Conservation (phyloP, 2,113 vertebrate genomes). For the Catharus minimus region DNA sequence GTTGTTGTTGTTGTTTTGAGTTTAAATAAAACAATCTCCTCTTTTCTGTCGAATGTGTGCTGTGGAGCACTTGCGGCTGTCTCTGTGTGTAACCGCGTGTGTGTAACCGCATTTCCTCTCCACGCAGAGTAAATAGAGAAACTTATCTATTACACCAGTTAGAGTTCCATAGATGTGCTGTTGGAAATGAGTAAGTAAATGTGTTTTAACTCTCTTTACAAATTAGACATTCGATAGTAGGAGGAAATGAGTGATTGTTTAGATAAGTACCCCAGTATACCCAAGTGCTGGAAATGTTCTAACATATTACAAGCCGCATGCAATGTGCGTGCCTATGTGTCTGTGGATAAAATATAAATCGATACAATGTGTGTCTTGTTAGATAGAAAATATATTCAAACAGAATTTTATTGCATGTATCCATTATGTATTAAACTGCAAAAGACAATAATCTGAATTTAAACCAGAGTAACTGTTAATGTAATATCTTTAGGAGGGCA, state of each 20-base stretch:
- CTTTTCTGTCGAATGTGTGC: background rate
- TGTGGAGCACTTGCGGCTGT: background rate
- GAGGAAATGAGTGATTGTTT: slow-evolving; percentile 64
- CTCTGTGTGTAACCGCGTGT: background rate
- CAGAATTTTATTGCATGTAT: slow-evolving; percentile 49
- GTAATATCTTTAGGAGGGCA: slow-evolving; percentile 28
- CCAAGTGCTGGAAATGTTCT: slow-evolving; percentile 34
- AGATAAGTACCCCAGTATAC: slow-evolving; percentile 39
- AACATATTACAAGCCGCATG: background rate
- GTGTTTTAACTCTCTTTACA: slow-evolving; percentile 56
- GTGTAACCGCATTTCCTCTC: slow-evolving; percentile 40
- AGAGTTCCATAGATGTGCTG: slow-evolving; percentile 37
- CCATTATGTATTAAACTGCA: slow-evolving; percentile 18
- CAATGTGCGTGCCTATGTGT: background rate
- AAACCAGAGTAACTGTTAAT: slow-evolving; percentile 38
- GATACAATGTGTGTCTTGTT: slow-evolving; percentile 41
- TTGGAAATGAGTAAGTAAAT: slow-evolving; percentile 53
- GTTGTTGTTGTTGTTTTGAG: background rate
- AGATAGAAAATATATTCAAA: slow-evolving; percentile 54
- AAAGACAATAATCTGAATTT: slow-evolving; percentile 51
- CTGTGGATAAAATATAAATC: slow-evolving; percentile 51
- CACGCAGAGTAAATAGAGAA: slow-evolving; percentile 43
- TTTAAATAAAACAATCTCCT: background rate
- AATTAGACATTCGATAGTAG: slow-evolving; percentile 55
- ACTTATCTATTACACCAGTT: slow-evolving; percentile 42